Conservation (phyloP, 2,113 vertebrate species). For the Macaca nemestrina region DNA sequence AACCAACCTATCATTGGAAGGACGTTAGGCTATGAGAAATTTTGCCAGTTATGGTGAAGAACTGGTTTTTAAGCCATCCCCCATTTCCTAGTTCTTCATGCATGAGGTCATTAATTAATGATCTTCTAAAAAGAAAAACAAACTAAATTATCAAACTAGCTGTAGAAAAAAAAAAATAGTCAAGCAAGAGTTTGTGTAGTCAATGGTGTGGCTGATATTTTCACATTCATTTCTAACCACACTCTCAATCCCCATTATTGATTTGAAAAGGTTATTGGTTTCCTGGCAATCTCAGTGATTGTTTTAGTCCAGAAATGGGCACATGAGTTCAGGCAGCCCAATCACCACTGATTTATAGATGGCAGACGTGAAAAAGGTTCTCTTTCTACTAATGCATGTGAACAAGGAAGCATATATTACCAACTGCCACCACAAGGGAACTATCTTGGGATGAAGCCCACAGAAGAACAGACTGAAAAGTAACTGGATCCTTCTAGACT, state of each 20-base stretch:
- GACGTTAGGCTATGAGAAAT: not conserved
- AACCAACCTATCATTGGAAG: constrained; percentile 16
- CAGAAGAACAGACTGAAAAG: not conserved
- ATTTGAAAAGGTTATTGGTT: not conserved
- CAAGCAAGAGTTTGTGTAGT: constrained; percentile 6
- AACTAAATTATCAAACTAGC: constrained; percentile 1
- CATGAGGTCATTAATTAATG: not conserved
- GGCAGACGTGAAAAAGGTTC: not conserved
- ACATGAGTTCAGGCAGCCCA: not conserved
- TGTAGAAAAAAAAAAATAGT: not conserved
- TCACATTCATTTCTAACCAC: not conserved
- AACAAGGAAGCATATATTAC: not conserved
- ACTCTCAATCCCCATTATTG: not conserved
- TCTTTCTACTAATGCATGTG: not conserved
- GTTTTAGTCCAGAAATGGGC: not conserved
- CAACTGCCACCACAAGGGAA: not conserved
- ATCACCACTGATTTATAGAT: not conserved
- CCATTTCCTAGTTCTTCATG: not conserved
- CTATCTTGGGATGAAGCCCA: not conserved
- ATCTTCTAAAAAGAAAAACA: not conserved
- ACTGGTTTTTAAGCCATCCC: not conserved
- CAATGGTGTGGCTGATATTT: not conserved
- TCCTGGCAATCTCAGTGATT: not conserved
- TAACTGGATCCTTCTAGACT: not conserved
- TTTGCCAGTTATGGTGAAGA: not conserved